Evolutionary conservation across 2,888 invertebrate species (phyloP), one percentile per base, ranked within the genome.

Genomic region (Caenorhabditis angaria): DNA sequence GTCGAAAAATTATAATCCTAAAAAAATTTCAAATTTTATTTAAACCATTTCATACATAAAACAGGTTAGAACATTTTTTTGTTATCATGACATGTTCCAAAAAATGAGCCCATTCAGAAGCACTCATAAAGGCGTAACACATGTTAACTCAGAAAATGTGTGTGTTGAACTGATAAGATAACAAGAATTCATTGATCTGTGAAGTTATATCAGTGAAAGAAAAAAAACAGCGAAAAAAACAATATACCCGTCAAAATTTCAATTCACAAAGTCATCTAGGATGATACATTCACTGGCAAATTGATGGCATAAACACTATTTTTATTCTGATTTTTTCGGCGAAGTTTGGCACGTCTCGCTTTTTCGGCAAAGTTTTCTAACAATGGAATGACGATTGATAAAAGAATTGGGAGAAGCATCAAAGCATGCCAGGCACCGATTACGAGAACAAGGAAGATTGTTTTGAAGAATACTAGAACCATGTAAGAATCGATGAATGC

Each of bases 401-500:
- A 74, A 18, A 87, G 78, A 27, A 89, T 89, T 0, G 96, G 96
- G 12, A 97, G 90, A 4, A 96, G 90, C 85, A 96, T 92, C 8
- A 96, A 90, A 0, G 95, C 95, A 88, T 96, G 96, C 91, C 95
- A 92, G 1, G 94, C 94, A 54, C 85, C 85, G 53, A 85, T 82
- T 29, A 83, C 78, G 1, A 86, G 70, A 0, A 96, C 95, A 85
- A 96, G 91, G 88, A 95, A 95, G 32, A 96, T 94, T 92, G 95
- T 95, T 90, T 95, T 96, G 90, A 96, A 96, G 91, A 96, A 96
- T 0, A 95, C 86, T 8, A 87, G 78, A 14, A 86, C 95, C 75
- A 96, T 94, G 88, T 96, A 96, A 80, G 95, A 95, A 81, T 94
- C 93, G 0, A 95, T 94, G 61, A 95, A 90, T 3, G 94, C 90